Base-by-base conservation (phyloP, 1,140 invertebrate genomes). In the Danaus plexippus region DNA sequence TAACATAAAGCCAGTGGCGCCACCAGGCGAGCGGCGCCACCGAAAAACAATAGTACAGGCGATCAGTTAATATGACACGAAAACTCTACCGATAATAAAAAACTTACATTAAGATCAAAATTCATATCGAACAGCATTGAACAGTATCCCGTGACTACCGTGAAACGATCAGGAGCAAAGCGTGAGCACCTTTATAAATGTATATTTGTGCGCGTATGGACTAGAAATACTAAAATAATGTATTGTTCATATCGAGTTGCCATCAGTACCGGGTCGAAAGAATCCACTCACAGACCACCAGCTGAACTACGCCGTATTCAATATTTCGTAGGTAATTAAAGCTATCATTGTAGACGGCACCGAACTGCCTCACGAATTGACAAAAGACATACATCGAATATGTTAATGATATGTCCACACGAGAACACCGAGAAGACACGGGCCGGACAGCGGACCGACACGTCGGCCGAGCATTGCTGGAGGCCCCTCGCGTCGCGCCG, bases 31-130 rank as follows among this genome's bases (percentile, higher is more conserved):
- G 74, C 75, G 71, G 64, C 68, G 68, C 7, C 71, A 66, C 48
- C 54, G 62, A 61, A 59, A 32, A 32, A 32, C 22, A 32, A 32
- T 32, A 32, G 4, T 32, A 32, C 65, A 64, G 73, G 67, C 61
- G 59, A 72, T 70, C 63, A 73, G 69, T 76, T 73, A 77, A 81
- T 87, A 87, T 87, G 84, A 87, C 84, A 87, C 81, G 69, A 82
- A 69, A 69, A 67, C 71, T 75, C 67, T 70, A 71, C 43, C 63
- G 63, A 64, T 50, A 66, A 67, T 54, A 47, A 47, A 50, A 50
- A 64, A 64, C 71, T 66, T 71, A 74, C 64, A 61, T 61, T 66
- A 62, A 58, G 73, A 72, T 67, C 67, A 62, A 67, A 75, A 73
- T 62, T 67, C 67, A 71, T 67, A 76, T 72, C 66, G 63, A 72